These are phyloP conservation scores for Drosophila ananassae DNA, from an alignment of 1,140 invertebrate species.

Conservation along the genomic window DNA sequence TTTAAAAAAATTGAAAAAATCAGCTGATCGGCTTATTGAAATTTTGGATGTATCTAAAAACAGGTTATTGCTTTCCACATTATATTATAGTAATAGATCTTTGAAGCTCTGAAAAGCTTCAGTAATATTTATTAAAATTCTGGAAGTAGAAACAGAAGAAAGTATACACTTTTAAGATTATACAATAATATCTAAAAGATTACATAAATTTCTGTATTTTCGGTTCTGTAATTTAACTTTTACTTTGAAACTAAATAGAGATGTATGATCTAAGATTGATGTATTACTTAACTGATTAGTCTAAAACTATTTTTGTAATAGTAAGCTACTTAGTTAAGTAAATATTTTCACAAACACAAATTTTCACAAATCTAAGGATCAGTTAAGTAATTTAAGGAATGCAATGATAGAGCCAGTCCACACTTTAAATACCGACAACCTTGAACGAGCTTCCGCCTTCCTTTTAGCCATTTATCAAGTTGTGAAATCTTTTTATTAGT, in stretches of 20 bases:
- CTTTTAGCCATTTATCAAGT: constrained; percentile 61
- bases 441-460: constrained; percentile 21
- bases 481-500: constrained; percentile 54
- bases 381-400: too few relatives aligned
- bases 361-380: too few relatives aligned
- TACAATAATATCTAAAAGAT: background rate
- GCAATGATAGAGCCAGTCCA: background rate
- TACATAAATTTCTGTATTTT: background rate
- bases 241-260: background rate
- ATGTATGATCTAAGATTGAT: background rate
- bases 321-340: too few relatives aligned
- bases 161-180: too few relatives aligned
- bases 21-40: constrained; percentile 3
- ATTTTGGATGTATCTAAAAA: too few relatives aligned
- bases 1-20: constrained; percentile 2
- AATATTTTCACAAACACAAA: too few relatives aligned
- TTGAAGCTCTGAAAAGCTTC: too few relatives aligned
- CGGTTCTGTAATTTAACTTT: too few relatives aligned
- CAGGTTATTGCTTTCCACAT: background rate
- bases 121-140: too few relatives aligned
- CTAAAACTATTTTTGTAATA: too few relatives aligned
- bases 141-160: too few relatives aligned
- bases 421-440: constrained; percentile 9
- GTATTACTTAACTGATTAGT: background rate
- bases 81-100: too few relatives aligned